These are phyloP conservation scores for Dolichallabes microphthalmus DNA, from an alignment of 2,113 vertebrate species.

Conservation along the genomic window DNA sequence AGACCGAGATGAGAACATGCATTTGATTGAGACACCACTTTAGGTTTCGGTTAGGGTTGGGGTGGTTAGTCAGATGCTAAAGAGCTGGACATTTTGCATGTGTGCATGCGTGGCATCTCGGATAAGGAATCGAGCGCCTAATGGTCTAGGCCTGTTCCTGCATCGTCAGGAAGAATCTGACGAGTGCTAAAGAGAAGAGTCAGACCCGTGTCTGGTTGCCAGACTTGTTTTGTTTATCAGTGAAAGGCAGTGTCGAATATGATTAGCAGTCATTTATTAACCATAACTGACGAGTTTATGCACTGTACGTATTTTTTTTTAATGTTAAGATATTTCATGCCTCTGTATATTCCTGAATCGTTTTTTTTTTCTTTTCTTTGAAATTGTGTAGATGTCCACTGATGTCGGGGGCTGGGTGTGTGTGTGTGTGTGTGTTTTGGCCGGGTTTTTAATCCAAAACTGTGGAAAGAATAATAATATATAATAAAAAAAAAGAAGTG, in stretches of 20 bases:
- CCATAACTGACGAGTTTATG: neutral
- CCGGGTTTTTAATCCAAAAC: constrained; percentile 7
- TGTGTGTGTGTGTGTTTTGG: neutral
- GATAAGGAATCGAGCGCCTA: constrained; percentile 4
- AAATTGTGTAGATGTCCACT: neutral
- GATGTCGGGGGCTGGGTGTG: neutral
- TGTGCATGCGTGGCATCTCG: neutral
- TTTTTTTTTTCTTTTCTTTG: neutral
- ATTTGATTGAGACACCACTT: neutral
- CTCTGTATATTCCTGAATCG: neutral
- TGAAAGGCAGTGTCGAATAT: constrained; percentile 29
- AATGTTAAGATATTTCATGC: neutral
- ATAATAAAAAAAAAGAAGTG: constrained; percentile 9
- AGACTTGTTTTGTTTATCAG: constrained; percentile 21
- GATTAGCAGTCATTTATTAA: constrained; percentile 29
- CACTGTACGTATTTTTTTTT: neutral
- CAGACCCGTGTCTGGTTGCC: constrained; percentile 9
- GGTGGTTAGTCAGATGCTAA: neutral
- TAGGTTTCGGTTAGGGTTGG: neutral
- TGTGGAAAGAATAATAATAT: neutral
- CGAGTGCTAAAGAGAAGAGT: neutral
- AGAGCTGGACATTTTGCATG: neutral
- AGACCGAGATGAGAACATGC: neutral
- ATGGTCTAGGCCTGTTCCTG: neutral
- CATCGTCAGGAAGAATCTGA: constrained; percentile 20